Base-by-base conservation (phyloP, 2,797 vertebrate species). In the Protosalanx chinensis region DNA sequence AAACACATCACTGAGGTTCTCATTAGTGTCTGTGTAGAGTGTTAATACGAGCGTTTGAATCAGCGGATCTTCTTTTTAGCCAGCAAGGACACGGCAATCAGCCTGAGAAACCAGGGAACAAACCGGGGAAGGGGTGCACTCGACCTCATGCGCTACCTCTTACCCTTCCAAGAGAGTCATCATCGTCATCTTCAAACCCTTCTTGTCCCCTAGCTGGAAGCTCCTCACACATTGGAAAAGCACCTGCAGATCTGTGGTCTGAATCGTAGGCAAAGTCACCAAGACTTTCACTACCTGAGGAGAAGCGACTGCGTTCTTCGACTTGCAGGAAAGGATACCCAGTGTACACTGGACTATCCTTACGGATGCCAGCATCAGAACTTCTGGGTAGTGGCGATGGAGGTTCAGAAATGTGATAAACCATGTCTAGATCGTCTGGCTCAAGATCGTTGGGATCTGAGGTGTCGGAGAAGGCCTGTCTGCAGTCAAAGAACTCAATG, bases 151-250 rank as follows among this genome's bases (percentile, higher is more conserved):
- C 91, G 87, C 68, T 67, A 72, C 72, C 27, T 72, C 85, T 93
- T 93, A 98, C 97, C 94, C 95, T 94, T 85, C 92, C 93, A 70
- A 98, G 88, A 71, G 92, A 90, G 68, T 92, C 89, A 53, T 91
- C 88, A 61, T 95, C 91, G 13, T 90, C 41, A 46, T 46, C 86
- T 67, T 79, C 91, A 53, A 80, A 90, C 72, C 86, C 92, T 81
- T 85, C 88, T 56, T 84, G 82, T 70, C 87, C 82, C 75, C 89
- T 90, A 63, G 91, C 90, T 4, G 84, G 79, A 60, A 94, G 93
- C 76, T 95, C 94, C 68, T 96, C 93, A 0, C 93, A 90, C 37
- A 92, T 87, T 0, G 93, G 82, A 0, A 93, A 84, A 51, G 90
- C 89, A 3, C 77, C 86, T 73, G 84, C 80, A 71, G 27, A 72